These are phyloP conservation scores for Luperina nickerlii DNA, from an alignment of 2,888 invertebrate species.

Conservation along the genomic window DNA sequence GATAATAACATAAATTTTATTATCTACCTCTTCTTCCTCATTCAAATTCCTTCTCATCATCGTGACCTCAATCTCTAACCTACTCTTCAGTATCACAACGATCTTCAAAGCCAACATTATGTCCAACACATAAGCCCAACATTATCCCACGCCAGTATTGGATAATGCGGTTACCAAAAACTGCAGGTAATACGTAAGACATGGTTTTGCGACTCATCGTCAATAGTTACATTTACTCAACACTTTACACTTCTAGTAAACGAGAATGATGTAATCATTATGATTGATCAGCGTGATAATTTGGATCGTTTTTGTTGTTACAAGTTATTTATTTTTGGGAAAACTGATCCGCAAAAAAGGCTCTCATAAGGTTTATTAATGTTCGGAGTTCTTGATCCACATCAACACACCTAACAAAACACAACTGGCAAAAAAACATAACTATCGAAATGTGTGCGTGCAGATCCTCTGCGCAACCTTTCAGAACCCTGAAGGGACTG, in stretches of 20 bases:
- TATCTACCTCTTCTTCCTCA: not conserved
- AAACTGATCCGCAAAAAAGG: no score
- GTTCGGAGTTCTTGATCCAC: no score
- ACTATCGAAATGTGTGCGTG: no score
- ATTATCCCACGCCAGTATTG: slow-evolving; percentile 47
- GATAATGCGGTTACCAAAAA: slow-evolving; percentile 53
- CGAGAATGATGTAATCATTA: not conserved
- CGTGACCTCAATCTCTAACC: not conserved
- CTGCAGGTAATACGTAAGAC: slow-evolving; percentile 23
- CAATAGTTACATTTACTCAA: slow-evolving; percentile 12
- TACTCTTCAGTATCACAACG: not conserved
- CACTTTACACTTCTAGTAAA: slow-evolving; percentile 14
- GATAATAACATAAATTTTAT: not conserved
- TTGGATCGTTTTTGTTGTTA: not conserved
- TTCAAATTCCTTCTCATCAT: not conserved
- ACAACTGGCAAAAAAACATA: no score
- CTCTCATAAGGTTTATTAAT: no score
- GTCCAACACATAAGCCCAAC: slow-evolving; percentile 32
- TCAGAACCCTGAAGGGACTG: no score
- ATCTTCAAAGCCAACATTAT: slow-evolving; percentile 14
- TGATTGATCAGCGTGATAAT: not conserved
- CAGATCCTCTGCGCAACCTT: no score
- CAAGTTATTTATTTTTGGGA: no score
- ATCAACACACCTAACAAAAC: no score
- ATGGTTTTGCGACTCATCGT: slow-evolving; percentile 31